Base-by-base conservation (phyloP, 1,140 invertebrate species). In the Lepidotrigona ventralis region DNA sequence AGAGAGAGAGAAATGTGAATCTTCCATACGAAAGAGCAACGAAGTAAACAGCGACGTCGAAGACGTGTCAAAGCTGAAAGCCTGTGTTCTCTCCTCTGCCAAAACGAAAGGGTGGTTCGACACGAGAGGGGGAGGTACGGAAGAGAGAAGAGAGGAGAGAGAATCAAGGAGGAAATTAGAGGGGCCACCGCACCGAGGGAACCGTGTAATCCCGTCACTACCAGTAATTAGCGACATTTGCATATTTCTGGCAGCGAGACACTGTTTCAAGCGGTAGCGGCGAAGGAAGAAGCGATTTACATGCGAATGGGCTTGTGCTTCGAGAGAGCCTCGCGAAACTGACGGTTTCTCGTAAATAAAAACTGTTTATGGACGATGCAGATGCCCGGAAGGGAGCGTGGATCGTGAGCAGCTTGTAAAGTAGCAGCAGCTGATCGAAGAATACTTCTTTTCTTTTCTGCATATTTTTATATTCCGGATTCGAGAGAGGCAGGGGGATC, bases 181-280 rank as follows among this genome's bases (percentile, higher is more conserved):
- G 23, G 33, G 39, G 54, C 33, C 39, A 73, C 23, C 54, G 51
- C 39, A 73, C 23, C 54, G 84, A 51, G 70, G 53, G 53, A 70
- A 75, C 88, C 79, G 86, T 91, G 91, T 90, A 92, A 92, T 92
- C 90, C 89, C 78, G 85, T 81, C 85, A 87, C 88, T 90, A 92
- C 90, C 88, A 90, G 91, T 92, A 93, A 93, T 93, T 93, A 93
- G 93, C 86, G 89, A 89, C 88, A 93, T 93, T 93, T 93, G 93
- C 93, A 93, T 93, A 93, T 93, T 91, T 91, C 86, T 73, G 83
- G 54, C 70, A 74, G 81, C 75, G 87, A 83, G 88, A 83, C 87
- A 81, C 83, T 74, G 85, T 83, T 73, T 74, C 58, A 54, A 69
- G 86, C 53, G 86, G 76, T 73, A 58, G 73, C 73, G 71, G 73